Evolutionary conservation across 2,888 invertebrate species (phyloP).

Genomic region (Argyra leucocephala): DNA sequence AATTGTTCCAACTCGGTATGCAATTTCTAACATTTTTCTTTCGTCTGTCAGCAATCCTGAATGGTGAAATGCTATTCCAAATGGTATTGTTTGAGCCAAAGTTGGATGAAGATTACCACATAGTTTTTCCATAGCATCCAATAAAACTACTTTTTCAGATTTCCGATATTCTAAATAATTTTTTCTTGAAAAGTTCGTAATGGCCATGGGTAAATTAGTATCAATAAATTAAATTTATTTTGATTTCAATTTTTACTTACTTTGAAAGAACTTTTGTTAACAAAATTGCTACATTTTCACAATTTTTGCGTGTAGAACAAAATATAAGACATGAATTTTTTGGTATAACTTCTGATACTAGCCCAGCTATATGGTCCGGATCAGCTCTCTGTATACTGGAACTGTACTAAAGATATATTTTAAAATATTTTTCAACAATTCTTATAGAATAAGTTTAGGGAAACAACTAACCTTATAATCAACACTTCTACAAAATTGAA

Average conservation of each 20-base stretch:
- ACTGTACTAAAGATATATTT: slow-evolving; percentile 49
- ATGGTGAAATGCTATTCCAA: slow-evolving; percentile 90
- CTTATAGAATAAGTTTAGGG: neutral
- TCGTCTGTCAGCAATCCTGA: slow-evolving; percentile 84
- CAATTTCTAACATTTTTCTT: slow-evolving; percentile 72
- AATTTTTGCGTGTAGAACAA: slow-evolving; percentile 86
- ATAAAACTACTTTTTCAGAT: slow-evolving; percentile 52
- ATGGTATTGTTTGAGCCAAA: slow-evolving; percentile 58
- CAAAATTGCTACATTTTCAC: slow-evolving; percentile 78
- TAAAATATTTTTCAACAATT: neutral
- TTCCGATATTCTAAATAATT: slow-evolving; percentile 48
- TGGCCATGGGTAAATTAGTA: too few species aligned
- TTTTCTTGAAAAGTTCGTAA: slow-evolving; percentile 36
- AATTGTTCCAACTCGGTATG: slow-evolving; percentile 70
- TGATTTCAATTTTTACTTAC: slow-evolving; percentile 19
- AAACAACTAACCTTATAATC: slow-evolving; percentile 41
- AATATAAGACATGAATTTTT: slow-evolving; percentile 75
- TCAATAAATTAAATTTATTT: neutral
- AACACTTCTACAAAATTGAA: slow-evolving; percentile 46
- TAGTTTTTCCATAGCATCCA: slow-evolving; percentile 56
- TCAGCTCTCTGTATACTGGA: slow-evolving; percentile 52
- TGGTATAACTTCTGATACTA: slow-evolving; percentile 75
- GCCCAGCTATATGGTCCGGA: slow-evolving; percentile 69
- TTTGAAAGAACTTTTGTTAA: slow-evolving; percentile 55
- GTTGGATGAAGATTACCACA: slow-evolving; percentile 56